Base-by-base conservation (phyloP, 2,888 invertebrate species). In the Chelonus formosanus region DNA sequence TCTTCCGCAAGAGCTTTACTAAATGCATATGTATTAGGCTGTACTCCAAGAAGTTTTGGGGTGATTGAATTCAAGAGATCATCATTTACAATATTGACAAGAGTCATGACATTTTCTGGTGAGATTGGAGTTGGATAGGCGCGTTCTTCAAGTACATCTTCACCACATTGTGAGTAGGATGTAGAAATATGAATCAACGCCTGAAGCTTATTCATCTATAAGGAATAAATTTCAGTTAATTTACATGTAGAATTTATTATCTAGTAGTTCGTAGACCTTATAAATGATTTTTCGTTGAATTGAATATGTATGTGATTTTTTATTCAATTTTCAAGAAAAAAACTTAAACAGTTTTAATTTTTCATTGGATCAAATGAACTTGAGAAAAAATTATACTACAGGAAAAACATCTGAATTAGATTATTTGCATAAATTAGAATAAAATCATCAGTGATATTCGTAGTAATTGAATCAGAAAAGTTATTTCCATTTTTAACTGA, bases 21-120 rank as follows among this genome's bases (percentile, higher is more conserved):
- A 85, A 93, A 96, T 0, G 97, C 95, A 85, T 98, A 98, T 0
- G 97, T 97, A 84, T 98, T 98, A 0, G 98, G 98, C 65, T 94
- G 91, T 1, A 90, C 89, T n/a, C 90, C 89, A 3, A 94, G 85
- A 36, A 94, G 80, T 76, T 89, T 89, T 1, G 91, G 90, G 47
- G 92, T 90, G 65, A 93, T 79, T 70, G 87, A 84, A 6, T 86
- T 85, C 3, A 93, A 80, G 0, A 89, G 81, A 0, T 90, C 89
- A 57, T 91, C 90, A 52, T 91, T 89, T 88, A 92, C 89, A 84
- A 90, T 90, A 20, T 88, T 85, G 0, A 90, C 86, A 76, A 90
- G 85, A 57, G 90, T 86, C 67, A 94, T 87, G 10, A 94, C 86
- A 56, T 88, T 86, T 59, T 89, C 87, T 0, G 91, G 90, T 43